phyloP scores from a whole-genome alignment of 2,113 vertebrate genomes.

The Peucedramus taeniatus region DNA sequence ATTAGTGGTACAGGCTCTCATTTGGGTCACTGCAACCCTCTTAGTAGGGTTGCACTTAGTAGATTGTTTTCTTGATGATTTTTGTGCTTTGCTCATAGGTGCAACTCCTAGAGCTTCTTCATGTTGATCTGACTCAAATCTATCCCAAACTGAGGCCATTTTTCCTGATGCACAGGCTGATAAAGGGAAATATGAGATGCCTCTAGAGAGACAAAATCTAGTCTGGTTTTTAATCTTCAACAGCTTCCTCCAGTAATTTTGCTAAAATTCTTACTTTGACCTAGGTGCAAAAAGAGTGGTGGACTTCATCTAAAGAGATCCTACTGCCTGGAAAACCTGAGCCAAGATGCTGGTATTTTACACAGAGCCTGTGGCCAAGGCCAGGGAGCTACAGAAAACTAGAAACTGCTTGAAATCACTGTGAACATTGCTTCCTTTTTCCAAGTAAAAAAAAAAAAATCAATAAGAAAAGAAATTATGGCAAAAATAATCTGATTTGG shows the following conservation, averaged over 20 bases:
- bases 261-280: neutral
- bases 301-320: neutral
- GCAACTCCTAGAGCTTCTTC: neutral
- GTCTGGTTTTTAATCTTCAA: accelerated
- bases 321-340: neutral
- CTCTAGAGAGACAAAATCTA: neutral
- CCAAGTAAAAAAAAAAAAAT: neutral
- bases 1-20: neutral
- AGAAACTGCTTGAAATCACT: neutral
- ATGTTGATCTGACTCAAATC: neutral
- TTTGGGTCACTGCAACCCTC: neutral
- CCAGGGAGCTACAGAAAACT: neutral
- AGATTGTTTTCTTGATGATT: neutral
- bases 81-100: neutral
- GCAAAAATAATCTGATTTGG: neutral
- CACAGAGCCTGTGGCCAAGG: neutral
- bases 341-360: neutral
- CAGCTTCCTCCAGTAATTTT: neutral
- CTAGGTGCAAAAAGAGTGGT: neutral
- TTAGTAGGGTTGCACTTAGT: neutral
- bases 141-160: neutral
- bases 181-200: neutral
- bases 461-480: neutral
- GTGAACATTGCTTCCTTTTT: neutral
- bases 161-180: neutral